Conservation (phyloP, 2,888 invertebrate species). For the Eupithecia pulchellata region DNA sequence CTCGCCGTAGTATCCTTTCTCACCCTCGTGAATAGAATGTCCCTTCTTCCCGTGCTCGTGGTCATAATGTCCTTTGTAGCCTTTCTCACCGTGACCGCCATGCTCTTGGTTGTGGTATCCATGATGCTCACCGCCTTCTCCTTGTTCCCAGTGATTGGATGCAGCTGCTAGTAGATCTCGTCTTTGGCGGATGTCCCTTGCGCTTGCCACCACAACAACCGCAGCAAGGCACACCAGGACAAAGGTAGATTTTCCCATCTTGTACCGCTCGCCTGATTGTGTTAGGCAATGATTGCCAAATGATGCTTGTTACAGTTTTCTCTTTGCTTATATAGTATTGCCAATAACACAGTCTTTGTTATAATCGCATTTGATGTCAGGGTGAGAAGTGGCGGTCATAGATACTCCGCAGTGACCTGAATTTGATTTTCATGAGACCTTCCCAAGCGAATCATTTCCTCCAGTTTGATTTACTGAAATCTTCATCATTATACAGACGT, state of each 20-base stretch:
- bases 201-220: constrained; percentile 71
- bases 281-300: constrained; percentile 77
- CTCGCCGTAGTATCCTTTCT: constrained; percentile 86
- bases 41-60: constrained; percentile 89
- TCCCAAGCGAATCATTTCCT: constrained; percentile 12
- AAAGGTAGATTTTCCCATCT: constrained; percentile 67
- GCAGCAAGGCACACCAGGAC: constrained; percentile 74
- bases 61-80: constrained; percentile 88
- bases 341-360: constrained; percentile 65
- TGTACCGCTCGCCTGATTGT: constrained; percentile 62
- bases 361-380: constrained; percentile 77
- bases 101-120: constrained; percentile 86
- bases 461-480: background rate
- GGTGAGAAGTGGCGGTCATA: constrained; percentile 74
- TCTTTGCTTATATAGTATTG: constrained; percentile 81
- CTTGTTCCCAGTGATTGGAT: constrained; percentile 78
- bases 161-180: constrained; percentile 83
- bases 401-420: constrained; percentile 66
- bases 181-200: constrained; percentile 79
- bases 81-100: constrained; percentile 89
- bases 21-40: constrained; percentile 88
- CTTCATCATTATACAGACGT: constrained; percentile 4
- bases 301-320: constrained; percentile 77
- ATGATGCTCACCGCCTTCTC: constrained; percentile 87
- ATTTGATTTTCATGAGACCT: constrained; percentile 56